Conservation (phyloP, 37 sponge, comb jelly and placozoan species). For the Eunapius fragilis region DNA sequence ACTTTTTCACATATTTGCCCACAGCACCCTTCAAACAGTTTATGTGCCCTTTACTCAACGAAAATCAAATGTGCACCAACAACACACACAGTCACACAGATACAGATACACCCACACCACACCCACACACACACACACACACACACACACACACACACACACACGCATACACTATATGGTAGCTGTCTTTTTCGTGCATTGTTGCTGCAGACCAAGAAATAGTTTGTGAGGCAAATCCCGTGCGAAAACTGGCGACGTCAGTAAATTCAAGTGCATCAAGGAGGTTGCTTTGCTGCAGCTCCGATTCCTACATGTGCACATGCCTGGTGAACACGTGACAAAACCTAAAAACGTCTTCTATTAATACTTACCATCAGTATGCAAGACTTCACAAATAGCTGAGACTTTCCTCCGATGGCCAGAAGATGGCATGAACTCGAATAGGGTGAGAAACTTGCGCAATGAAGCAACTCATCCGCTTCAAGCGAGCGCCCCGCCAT, state of each 20-base stretch:
- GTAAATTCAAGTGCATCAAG: neutral
- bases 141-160: slow-evolving; percentile 28
- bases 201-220: slow-evolving; percentile 34
- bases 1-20: too few species aligned
- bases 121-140: neutral
- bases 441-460: slow-evolving; percentile 24
- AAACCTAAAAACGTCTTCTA: neutral
- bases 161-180: neutral
- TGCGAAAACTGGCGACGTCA: neutral
- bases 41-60: too few species aligned
- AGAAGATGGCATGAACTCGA: slow-evolving; percentile 14
- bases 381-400: slow-evolving; percentile 28
- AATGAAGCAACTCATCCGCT: neutral
- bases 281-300: neutral
- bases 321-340: neutral
- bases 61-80: too few species aligned
- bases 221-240: neutral
- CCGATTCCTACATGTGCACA: neutral
- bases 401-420: slow-evolving; percentile 25
- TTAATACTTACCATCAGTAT: neutral
- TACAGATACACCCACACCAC: neutral
- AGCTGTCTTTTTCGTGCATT: slow-evolving; percentile 1
- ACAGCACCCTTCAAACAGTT: too few species aligned
- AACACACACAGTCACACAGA: too few species aligned
- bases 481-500: neutral